These are phyloP conservation scores for Corapipo altera DNA, from an alignment of 2,113 vertebrate genomes.

Conservation along the genomic window DNA sequence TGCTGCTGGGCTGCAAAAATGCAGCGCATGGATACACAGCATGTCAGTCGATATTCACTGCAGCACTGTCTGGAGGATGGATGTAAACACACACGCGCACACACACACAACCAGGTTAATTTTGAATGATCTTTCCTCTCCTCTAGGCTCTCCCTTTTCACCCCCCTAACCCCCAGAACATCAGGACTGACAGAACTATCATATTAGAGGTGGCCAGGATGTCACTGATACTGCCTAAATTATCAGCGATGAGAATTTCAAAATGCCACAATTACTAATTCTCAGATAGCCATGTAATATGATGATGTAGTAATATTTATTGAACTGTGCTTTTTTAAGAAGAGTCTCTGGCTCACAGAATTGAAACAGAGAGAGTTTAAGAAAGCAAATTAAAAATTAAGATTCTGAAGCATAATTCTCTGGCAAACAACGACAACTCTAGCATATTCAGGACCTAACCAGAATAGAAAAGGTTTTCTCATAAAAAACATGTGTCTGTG, in stretches of 20 bases:
- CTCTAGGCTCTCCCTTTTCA: background rate
- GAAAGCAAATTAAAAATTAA: background rate
- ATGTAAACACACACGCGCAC: background rate
- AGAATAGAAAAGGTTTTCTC: background rate
- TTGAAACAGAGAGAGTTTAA: background rate
- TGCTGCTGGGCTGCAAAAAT: background rate
- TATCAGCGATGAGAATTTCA: background rate
- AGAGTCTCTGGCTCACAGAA: background rate
- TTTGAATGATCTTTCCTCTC: background rate
- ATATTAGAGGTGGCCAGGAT: background rate
- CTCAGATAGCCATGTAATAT: background rate
- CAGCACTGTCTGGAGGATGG: background rate
- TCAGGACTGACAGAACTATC: background rate
- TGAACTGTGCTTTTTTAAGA: background rate
- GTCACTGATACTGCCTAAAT: background rate
- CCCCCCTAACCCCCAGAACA: background rate
- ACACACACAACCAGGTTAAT: background rate
- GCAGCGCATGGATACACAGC: background rate
- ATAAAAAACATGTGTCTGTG: background rate
- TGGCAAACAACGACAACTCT: background rate
- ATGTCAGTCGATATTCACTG: background rate
- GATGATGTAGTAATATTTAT: background rate
- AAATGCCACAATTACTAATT: background rate
- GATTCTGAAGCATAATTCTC: background rate
- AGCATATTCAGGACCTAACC: background rate